A percentile compares a stretch with the other conserved stretches of the same genome.
Evolutionary conservation across 2,888 invertebrate species (phyloP).

Genomic region (Yponomeuta sedellus): DNA sequence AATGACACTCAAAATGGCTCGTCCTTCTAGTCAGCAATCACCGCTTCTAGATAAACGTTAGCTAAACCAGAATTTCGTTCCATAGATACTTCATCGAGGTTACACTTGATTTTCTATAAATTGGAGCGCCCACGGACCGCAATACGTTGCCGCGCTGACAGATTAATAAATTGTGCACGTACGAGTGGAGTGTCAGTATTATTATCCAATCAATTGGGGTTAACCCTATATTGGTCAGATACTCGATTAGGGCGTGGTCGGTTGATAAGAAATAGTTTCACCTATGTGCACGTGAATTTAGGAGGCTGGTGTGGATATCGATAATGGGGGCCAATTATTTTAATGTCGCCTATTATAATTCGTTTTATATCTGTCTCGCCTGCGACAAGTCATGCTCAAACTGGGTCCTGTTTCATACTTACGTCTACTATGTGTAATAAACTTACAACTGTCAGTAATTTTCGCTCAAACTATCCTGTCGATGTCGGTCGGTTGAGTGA

Average conservation of each 20-base stretch:
- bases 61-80: neutral
- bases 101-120: neutral
- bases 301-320: neutral
- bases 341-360: slow-evolving; percentile 15
- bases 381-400: neutral
- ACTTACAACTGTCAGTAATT: no score
- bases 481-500: no score
- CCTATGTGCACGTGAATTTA: slow-evolving; percentile 6
- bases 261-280: neutral
- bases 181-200: neutral
- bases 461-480: no score
- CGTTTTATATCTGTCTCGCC: slow-evolving; percentile 10
- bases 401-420: neutral
- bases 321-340: slow-evolving; percentile 8
- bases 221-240: neutral
- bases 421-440: no score
- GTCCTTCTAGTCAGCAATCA: neutral
- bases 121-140: neutral
- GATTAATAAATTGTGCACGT: neutral
- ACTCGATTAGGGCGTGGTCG: slow-evolving; percentile 10
- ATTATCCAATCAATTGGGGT: slow-evolving; percentile 13
- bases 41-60: neutral
- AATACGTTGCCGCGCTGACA: neutral
- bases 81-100: neutral
- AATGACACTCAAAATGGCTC: neutral